These are phyloP conservation scores for Alces alces DNA, from an alignment of 2,113 vertebrate genomes.

Conservation along the genomic window DNA sequence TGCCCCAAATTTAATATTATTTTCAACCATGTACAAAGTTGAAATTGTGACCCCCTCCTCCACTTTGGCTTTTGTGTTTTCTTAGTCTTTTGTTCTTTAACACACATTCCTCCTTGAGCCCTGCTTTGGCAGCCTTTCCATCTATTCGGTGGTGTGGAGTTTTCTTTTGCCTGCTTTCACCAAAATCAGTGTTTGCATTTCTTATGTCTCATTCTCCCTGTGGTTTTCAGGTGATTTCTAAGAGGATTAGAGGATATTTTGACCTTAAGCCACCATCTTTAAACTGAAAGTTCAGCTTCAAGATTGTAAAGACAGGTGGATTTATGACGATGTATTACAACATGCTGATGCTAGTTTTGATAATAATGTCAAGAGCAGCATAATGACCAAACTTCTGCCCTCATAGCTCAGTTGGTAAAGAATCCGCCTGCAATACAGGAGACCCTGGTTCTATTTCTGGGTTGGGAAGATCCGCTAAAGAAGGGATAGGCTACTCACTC, in stretches of 20 bases:
- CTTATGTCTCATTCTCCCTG: background rate
- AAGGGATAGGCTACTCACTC: background rate
- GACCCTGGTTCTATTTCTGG: background rate
- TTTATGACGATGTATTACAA: background rate
- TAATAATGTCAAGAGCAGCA: background rate
- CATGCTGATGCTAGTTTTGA: background rate
- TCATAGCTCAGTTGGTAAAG: background rate
- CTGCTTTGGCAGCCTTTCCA: background rate
- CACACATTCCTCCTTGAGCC: accelerated
- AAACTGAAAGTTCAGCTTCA: background rate
- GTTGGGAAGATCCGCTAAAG: background rate
- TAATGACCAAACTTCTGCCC: background rate
- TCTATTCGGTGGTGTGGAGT: background rate
- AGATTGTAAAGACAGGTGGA: background rate
- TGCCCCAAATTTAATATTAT: background rate
- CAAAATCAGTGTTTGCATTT: background rate
- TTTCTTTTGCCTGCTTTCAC: background rate
- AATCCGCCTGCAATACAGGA: background rate
- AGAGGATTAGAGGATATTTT: background rate
- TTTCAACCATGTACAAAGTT: background rate
- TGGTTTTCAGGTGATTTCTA: background rate
- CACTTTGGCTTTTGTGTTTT: background rate
- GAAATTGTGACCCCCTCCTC: background rate
- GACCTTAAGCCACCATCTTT: background rate
- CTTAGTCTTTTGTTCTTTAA: background rate